Base-by-base conservation (phyloP, 1,140 invertebrate species). In the Bombus balteatus region DNA sequence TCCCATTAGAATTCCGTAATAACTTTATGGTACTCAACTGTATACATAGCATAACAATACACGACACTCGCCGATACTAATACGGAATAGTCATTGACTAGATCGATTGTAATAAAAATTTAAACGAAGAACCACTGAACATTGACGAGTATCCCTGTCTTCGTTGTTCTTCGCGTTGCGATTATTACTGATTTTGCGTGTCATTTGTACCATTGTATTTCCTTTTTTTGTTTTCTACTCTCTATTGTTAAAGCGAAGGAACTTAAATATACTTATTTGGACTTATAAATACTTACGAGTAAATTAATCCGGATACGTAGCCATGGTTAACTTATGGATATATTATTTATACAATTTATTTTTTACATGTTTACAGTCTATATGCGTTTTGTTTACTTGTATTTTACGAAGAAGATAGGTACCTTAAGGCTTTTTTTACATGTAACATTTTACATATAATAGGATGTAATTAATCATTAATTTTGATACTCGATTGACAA, bases 121-220 rank as follows among this genome's bases (percentile, higher is more conserved):
- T 13, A n/a, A 5, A 73, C 37, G 37, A 71, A 43, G 28, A 73
- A 74, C 73, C 41, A 74, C 41, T 53, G 32, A 53, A 22, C 47
- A 53, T 34, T 74, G 39, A n/a, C 13, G 13, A 53, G n/a, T 34
- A 53, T 53, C 18, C 22, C 10, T 74, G n/a, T 34, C 18, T 32
- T 74, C 22, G 32, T 74, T 74, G 13, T 34, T 74, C 22, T 57
- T 59, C 10, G 2, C 18, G 39, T 72, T n/a, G 70, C 80, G 37
- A 25, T n/a, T 53, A 53, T 53, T 32, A 13, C 10, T 25, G 13
- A 75, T 86, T 85, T 87, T 75, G 86, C 71, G 66, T 81, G 85
- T 88, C 79, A 83, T 70, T 87, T 39, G 25, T 28, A 25, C 13
- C 28, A 15, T 72, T 15, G n/a, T 39, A 9, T 72, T 41, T 28